These are phyloP conservation scores for Monochamus alternatus DNA, from an alignment of 2,888 invertebrate species.

Conservation along the genomic window DNA sequence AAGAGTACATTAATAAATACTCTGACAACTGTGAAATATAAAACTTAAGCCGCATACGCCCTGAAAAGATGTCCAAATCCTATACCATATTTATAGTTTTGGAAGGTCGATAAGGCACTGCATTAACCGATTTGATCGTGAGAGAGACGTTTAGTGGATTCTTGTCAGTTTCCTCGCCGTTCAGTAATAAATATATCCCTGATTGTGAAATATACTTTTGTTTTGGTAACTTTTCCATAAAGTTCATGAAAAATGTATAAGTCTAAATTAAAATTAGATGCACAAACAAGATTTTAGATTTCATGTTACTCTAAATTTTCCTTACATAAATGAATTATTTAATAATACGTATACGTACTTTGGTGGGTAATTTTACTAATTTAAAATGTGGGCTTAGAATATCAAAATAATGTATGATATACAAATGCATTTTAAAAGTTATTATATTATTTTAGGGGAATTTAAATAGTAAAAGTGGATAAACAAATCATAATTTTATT, in stretches of 20 bases:
- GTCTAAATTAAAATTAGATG: not conserved
- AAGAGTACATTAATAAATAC: no score
- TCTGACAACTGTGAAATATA: no score
- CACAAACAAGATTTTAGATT: not conserved
- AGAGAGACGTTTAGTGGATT: conserved; percentile 15
- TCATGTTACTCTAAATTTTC: not conserved
- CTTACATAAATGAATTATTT: not conserved
- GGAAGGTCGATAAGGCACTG: conserved; percentile 21
- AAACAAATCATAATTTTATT: no score
- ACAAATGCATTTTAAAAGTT: no score
- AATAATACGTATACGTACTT: not conserved
- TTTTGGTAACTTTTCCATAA: conserved; percentile 27
- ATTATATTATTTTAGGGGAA: no score
- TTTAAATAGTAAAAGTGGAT: no score
- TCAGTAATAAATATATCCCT: conserved; percentile 22
- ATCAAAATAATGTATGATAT: no score
- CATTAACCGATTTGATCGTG: conserved; percentile 21
- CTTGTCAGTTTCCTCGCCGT: conserved; percentile 26
- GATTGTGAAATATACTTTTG: conserved; percentile 21
- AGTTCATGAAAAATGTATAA: conserved; percentile 21
- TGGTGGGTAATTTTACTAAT: no score
- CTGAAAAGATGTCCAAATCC: not conserved
- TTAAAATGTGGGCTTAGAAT: no score
- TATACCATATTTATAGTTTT: conserved; percentile 21
- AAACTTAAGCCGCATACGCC: no score